A percentile compares a stretch with the other conserved stretches of the same genome.
These are phyloP conservation scores for Halictus ligatus DNA, from an alignment of 2,888 invertebrate species.

Conservation along the genomic window DNA sequence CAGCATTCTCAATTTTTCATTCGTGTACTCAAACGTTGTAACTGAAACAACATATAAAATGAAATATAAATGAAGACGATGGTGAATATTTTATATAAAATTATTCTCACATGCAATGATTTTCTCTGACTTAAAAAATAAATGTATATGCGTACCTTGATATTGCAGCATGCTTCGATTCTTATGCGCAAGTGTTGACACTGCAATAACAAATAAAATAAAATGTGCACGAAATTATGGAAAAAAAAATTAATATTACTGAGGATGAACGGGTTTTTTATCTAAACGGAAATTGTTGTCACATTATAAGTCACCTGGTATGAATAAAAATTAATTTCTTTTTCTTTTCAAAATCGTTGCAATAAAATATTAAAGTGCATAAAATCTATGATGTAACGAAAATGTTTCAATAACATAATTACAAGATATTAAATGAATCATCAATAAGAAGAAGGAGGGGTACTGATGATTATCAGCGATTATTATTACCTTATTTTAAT, in stretches of 20 bases:
- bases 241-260: not conserved
- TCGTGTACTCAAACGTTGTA: not conserved
- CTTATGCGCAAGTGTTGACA: not conserved
- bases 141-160: not conserved
- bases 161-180: not conserved
- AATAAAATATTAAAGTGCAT: not conserved
- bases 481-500: slow-evolving; percentile 10
- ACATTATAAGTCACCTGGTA: not conserved
- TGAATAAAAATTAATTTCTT: not conserved
- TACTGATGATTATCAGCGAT: slow-evolving; percentile 6
- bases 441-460: not conserved
- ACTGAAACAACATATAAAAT: not conserved
- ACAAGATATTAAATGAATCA: not conserved
- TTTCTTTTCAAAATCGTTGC: not conserved
- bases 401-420: not conserved
- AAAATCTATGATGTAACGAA: not conserved
- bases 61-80: not conserved
- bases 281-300: too few species aligned
- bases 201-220: not conserved
- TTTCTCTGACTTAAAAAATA: too few species aligned
- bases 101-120: not conserved
- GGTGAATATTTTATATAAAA: not conserved
- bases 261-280: too few species aligned
- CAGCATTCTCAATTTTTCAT: not conserved
- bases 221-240: not conserved